phyloP scores from a whole-genome alignment of 1,140 invertebrate species.

The Lordiphosa stackelbergi region DNA sequence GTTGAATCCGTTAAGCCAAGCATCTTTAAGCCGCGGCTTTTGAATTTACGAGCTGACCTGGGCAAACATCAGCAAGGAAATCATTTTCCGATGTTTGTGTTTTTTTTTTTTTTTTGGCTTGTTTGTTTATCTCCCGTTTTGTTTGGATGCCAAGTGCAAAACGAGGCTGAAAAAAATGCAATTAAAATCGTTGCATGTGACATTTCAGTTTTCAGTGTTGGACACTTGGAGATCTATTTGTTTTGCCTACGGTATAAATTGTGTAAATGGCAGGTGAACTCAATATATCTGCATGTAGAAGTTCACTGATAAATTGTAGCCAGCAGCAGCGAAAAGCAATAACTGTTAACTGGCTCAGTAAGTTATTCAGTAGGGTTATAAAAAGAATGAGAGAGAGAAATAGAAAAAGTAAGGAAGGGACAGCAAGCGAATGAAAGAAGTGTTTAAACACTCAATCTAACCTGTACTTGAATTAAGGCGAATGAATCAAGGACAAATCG shows the following conservation, averaged over 20 bases:
- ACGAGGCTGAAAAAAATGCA: slow-evolving; percentile 51
- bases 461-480: no score
- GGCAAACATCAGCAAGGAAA: slow-evolving; percentile 1
- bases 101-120: slow-evolving; percentile 32
- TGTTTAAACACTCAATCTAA: no score
- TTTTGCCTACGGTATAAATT: slow-evolving; percentile 28
- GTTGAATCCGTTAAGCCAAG: slow-evolving; percentile 39
- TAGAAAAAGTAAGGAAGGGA: slow-evolving; percentile 3
- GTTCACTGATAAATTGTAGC: slow-evolving; percentile 29
- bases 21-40: slow-evolving; percentile 37
- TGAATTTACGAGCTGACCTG: slow-evolving; percentile 50
- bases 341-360: slow-evolving; percentile 37
- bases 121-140: slow-evolving; percentile 39
- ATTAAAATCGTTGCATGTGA: slow-evolving; percentile 67
- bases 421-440: slow-evolving; percentile 4
- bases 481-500: no score
- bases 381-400: slow-evolving; percentile 5
- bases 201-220: slow-evolving; percentile 31
- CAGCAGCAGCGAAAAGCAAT: slow-evolving; percentile 23
- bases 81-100: no score
- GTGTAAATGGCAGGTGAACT: slow-evolving; percentile 37
- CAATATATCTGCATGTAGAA: neutral
- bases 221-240: slow-evolving; percentile 20
- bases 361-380: slow-evolving; percentile 6
- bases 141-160: slow-evolving; percentile 43